Conservation (phyloP, 2,888 invertebrate genomes). For the Aleiodes alternator region DNA sequence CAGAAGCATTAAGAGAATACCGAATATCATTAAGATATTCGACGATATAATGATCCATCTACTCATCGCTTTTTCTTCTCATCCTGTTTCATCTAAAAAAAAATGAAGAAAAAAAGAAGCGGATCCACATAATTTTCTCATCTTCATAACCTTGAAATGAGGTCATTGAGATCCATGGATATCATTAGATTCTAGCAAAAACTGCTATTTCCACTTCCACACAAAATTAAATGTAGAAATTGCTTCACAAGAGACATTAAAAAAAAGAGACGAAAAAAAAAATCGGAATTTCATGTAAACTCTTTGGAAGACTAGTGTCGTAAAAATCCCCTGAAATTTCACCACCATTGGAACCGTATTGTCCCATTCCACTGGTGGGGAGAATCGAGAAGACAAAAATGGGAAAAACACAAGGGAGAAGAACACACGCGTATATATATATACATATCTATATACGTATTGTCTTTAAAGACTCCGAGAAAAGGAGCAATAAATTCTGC, state of each 20-base stretch:
- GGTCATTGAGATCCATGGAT: slow-evolving; percentile 20
- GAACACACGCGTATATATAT: slow-evolving; percentile 15
- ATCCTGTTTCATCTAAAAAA: slow-evolving; percentile 4
- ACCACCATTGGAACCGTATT: slow-evolving; percentile 2
- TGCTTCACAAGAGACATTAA: background rate
- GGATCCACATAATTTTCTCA: slow-evolving; percentile 3
- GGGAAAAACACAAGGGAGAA: background rate
- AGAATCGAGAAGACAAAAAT: slow-evolving; percentile 6
- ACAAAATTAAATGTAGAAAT: slow-evolving; percentile 29
- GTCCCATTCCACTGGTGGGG: background rate
- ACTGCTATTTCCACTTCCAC: background rate
- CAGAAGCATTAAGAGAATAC: background rate
- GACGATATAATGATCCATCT: slow-evolving; percentile 53
- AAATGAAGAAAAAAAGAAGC: background rate
- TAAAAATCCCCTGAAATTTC: slow-evolving; percentile 4
- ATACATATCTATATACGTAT: slow-evolving; percentile 1
- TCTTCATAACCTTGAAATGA: slow-evolving; percentile 14
- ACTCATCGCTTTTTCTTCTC: slow-evolving; percentile 6
- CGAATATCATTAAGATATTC: slow-evolving; percentile 54
- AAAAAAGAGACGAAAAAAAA: background rate
- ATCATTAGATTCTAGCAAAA: slow-evolving; percentile 18
- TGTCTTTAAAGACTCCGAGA: slow-evolving; percentile 39
- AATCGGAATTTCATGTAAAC: background rate
- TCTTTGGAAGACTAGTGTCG: background rate
- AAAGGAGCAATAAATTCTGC: slow-evolving; percentile 50